Evolutionary conservation across 2,888 invertebrate genomes (phyloP), one percentile per base, ranked within the genome.

Genomic region (Lepeophtheirus nordmannii): DNA sequence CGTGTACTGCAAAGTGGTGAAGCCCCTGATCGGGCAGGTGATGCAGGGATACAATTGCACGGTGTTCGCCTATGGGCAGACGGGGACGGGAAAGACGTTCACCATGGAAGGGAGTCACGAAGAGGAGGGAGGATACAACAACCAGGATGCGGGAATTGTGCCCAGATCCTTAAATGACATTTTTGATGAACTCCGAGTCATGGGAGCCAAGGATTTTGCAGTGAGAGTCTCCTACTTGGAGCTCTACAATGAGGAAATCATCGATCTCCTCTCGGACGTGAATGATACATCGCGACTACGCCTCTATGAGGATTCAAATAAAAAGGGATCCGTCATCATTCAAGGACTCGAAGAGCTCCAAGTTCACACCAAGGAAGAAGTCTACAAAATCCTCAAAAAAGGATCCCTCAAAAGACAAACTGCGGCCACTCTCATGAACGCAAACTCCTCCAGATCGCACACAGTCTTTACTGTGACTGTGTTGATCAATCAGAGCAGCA

Each of bases 11-110:
- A 81, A 84, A 41, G 87, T 96, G 58, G 92, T 94, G 12, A 83
- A 83, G 63, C 94, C 94, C 0, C 80, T 93, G 23, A 85, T 97
- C 67, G 84, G 87, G 68, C 92, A 96, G 77, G 94, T 97, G 10
- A 79, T 97, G 23, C 81, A 83, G 30, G 97, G 97, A 0, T 98
- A 94, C 77, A 97, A 96, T 76, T 97, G 96, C 75, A 98, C 97
- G 0, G 90, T 97, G 20, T 97, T 98, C 78, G 96, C 96, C 23
- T 97, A 89, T 78, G 94, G 92, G 5, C 89, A 89, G 77, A 89
- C 89, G 0, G 89, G 89, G 66, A 80, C 80, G 7, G 97, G 97
- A 9, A 98, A 98, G 78, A 98, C 97, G 0, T 93, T 88, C 74
- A 97, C 97, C 0, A 97, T 98, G 94, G 87, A 89, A 70, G 93